Evolutionary conservation across 2,888 invertebrate species (phyloP).

Genomic region (Scaptomyza flava): DNA sequence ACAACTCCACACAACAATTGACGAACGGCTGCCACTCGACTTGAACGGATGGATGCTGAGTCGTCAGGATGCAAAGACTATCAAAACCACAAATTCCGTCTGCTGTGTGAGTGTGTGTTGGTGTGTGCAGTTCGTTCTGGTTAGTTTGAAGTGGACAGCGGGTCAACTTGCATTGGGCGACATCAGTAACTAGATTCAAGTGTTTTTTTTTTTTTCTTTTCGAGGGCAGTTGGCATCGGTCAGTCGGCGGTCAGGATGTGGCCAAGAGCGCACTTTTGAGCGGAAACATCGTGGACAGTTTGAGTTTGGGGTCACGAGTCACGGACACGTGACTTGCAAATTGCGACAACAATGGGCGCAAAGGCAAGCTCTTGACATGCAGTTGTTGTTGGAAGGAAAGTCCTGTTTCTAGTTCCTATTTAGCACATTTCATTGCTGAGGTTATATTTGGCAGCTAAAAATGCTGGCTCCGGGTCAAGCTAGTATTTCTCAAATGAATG

Average conservation of each 20-base stretch:
- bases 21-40: slow-evolving; percentile 66
- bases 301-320: no score
- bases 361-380: neutral
- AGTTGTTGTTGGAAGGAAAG: neutral
- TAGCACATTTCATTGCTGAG: neutral
- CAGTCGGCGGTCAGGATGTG: slow-evolving; percentile 26
- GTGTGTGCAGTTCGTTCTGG: slow-evolving; percentile 31
- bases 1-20: slow-evolving; percentile 65
- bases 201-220: slow-evolving; percentile 60
- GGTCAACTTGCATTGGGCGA: slow-evolving; percentile 51
- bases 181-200: slow-evolving; percentile 70
- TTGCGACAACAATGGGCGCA: slow-evolving; percentile 10
- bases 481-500: neutral
- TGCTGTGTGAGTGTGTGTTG: slow-evolving; percentile 20
- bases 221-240: slow-evolving; percentile 29
- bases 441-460: no score
- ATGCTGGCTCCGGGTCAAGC: neutral
- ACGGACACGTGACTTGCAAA: slow-evolving; percentile 25
- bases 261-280: slow-evolving; percentile 6
- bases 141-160: slow-evolving; percentile 53
- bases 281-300: slow-evolving; percentile 9
- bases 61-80: slow-evolving; percentile 50
- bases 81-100: slow-evolving; percentile 53
- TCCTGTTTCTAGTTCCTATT: neutral
- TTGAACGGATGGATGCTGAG: slow-evolving; percentile 39